phyloP scores from a whole-genome alignment of 1,140 invertebrate species.

The Coelopa frigida region DNA sequence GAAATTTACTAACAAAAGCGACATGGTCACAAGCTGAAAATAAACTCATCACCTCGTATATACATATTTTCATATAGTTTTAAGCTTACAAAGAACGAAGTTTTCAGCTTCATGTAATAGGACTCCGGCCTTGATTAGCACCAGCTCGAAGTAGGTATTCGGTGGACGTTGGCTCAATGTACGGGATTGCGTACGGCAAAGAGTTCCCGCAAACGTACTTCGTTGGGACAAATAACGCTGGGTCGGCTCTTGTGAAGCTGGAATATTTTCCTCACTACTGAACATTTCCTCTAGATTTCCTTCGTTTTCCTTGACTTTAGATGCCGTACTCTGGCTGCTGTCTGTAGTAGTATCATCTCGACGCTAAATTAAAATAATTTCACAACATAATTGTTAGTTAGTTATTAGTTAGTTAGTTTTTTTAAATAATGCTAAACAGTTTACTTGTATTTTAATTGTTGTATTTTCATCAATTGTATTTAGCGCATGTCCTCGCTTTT shows the following conservation, averaged over 20 bases:
- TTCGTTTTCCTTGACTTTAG: not conserved
- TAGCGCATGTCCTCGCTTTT: conserved; percentile 16
- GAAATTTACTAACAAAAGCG: conserved; percentile 32
- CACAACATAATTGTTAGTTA: too few species aligned
- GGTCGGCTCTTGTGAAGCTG: conserved; percentile 37
- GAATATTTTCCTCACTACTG: conserved; percentile 36
- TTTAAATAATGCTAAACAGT: not conserved
- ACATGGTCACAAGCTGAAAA: conserved; percentile 33
- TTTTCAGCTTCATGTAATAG: conserved; percentile 29
- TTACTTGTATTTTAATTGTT: conserved; percentile 32
- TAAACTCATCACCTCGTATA: not conserved
- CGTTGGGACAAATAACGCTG: conserved; percentile 41
- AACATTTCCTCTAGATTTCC: not conserved
- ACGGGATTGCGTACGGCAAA: conserved; percentile 34
- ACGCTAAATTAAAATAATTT: too few species aligned
- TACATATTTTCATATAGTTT: not conserved
- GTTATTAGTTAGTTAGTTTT: too few species aligned
- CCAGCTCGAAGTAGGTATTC: conserved; percentile 38
- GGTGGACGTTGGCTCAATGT: conserved; percentile 24
- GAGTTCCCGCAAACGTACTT: conserved; percentile 30
- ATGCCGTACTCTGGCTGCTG: not conserved
- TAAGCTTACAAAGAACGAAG: conserved; percentile 24
- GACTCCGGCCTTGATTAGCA: conserved; percentile 31
- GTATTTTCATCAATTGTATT: conserved; percentile 35
- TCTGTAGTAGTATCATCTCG: not conserved